Conservation (phyloP, 2,797 vertebrate species). For the Leucoraja ocellata region DNA sequence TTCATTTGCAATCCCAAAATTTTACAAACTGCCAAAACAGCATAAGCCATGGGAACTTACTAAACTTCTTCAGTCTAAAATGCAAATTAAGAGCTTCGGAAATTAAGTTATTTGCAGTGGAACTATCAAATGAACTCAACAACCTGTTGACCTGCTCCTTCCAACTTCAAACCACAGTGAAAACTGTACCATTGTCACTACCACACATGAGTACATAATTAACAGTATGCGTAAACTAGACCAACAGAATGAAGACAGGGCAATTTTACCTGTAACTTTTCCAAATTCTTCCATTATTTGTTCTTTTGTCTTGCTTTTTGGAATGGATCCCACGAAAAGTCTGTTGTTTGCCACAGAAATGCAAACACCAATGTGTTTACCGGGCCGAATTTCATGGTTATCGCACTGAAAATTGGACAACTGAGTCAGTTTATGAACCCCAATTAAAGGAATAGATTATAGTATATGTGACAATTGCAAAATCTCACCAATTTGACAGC, state of each 20-base stretch:
- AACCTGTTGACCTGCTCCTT: too few species aligned
- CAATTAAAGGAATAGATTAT: neutral
- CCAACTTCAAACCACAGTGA: neutral
- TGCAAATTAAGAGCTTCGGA: neutral
- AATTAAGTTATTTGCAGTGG: neutral
- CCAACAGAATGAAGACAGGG: neutral
- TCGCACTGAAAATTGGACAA: constrained; percentile 70
- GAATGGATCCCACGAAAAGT: constrained; percentile 95
- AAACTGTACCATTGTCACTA: neutral
- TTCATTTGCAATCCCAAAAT: neutral
- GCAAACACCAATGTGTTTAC: constrained; percentile 93
- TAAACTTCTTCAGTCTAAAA: neutral
- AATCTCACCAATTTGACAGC: constrained; percentile 89
- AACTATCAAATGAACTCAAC: neutral
- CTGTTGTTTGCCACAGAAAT: constrained; percentile 98
- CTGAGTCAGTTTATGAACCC: constrained; percentile 18
- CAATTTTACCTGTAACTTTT: constrained; percentile 88
- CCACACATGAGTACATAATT: neutral
- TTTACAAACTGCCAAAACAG: too few species aligned
- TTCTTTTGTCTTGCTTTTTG: constrained; percentile 99
- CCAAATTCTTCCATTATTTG: constrained; percentile 94
- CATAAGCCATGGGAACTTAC: too few species aligned
- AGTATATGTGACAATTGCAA: neutral
- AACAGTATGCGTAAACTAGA: neutral
- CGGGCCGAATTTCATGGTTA: constrained; percentile 94